Conservation (phyloP, 2,797 vertebrate species). For the Spondyliosoma cantharus region DNA sequence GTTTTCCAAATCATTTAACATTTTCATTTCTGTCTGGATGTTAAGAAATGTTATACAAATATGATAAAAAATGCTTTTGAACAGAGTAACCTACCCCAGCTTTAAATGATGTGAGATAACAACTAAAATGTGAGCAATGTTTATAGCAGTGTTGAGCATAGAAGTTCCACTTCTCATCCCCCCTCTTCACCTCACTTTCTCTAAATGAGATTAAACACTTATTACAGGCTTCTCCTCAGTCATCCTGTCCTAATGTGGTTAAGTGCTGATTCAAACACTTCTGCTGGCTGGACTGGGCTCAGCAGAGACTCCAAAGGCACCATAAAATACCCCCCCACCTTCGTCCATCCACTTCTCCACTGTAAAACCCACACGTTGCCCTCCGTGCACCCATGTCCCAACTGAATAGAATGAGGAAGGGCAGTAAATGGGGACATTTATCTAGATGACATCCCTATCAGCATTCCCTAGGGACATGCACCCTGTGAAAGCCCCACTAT, state of each 20-base stretch:
- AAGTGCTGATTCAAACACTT: conserved; percentile 29
- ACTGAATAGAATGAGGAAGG: conserved; percentile 70
- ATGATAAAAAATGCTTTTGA: too few species aligned
- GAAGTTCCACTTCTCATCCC: conserved; percentile 18
- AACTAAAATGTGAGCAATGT: conserved; percentile 17
- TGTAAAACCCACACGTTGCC: conserved; percentile 5
- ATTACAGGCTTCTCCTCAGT: conserved; percentile 36
- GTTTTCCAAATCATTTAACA: too few species aligned
- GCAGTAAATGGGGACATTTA: conserved; percentile 76
- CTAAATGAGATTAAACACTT: conserved; percentile 48
- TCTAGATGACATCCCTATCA: conserved; percentile 79
- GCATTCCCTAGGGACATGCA: conserved; percentile 53
- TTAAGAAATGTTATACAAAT: too few species aligned
- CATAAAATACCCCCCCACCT: conserved; percentile 23
- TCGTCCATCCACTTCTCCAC: not conserved
- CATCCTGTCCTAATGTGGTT: conserved; percentile 49
- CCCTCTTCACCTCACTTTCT: not conserved
- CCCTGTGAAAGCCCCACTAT: conserved; percentile 32
- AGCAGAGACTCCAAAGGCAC: conserved; percentile 9
- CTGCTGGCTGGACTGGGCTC: conserved; percentile 15
- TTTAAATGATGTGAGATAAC: not conserved
- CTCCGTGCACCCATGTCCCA: conserved; percentile 57
- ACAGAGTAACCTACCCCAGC: too few species aligned
- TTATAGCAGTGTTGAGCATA: conserved; percentile 2
- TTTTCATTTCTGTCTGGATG: too few species aligned